Evolutionary conservation across 2,797 vertebrate genomes (phyloP), one percentile per base, ranked within the genome.

Genomic region (Sphenopsis melanotis): DNA sequence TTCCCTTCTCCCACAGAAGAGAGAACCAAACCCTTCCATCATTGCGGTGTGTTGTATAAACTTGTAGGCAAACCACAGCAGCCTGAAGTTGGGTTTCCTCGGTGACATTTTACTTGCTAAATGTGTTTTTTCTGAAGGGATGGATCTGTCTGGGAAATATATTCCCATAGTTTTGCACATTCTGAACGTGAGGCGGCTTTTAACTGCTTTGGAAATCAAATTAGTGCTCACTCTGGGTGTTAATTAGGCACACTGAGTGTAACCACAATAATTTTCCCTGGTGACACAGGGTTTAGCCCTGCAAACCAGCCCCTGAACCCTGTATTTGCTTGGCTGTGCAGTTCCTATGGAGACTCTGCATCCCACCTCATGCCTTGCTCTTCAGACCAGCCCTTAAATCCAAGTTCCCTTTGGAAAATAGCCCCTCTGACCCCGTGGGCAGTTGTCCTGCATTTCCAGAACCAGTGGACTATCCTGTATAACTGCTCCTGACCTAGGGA

Each of bases 371-470:
- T 14, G 29, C 10, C 32, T 78, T 46, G 42, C 64, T 66, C 4
- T 24, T 65, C 42, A 65, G 34, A 65, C 3, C 42, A 26, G 34
- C 16, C 74, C 78, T 81, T 34, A 46, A 69, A 61, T 46, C 44
- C 14, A 52, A 8, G 44, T 23, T 64, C 23, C 32, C 12, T 36
- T 65, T 53, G 72, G 42, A 68, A 80, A 72, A 71, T 2, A 46
- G 17, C 30, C 27, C 49, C 2, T 1, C 52, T 26, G 49, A 18
- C 24, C 29, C 30, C 0, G 0, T 21, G 59, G 47, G 34, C 56
- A 32, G 24, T 5, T 64, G 41, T 74, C 10, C 64, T 39, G 1
- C 12, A 10, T 55, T 47, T 47, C 29, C 53, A 56, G 44, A 75
- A 39, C 19, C 11, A 3, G 8, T 10, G 34, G 24, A 12, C n/a